Evolutionary conservation across 2,113 vertebrate genomes (phyloP).

Genomic region (Microcebus jonahi): DNA sequence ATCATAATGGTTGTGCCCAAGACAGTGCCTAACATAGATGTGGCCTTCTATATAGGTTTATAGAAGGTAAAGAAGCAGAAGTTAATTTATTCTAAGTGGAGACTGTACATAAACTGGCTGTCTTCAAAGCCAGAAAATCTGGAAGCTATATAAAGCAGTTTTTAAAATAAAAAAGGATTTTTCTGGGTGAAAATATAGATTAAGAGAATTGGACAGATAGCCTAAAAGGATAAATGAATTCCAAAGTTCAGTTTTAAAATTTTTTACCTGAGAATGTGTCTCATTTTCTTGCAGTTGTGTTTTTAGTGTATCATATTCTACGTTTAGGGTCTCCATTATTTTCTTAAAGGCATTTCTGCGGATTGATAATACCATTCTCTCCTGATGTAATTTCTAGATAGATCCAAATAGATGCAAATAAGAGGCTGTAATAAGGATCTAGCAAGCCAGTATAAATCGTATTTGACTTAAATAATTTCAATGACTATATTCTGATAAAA

Average conservation of each 20-base stretch:
- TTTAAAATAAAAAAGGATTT: background rate
- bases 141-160: background rate
- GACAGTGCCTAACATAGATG: background rate
- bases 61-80: background rate
- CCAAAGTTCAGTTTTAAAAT: background rate
- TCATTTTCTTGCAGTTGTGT: constrained; percentile 94
- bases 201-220: background rate
- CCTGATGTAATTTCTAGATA: constrained; percentile 92
- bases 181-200: background rate
- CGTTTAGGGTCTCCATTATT: constrained; percentile 87
- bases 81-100: background rate
- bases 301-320: constrained; percentile 88
- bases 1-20: background rate
- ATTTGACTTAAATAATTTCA: constrained; percentile 56
- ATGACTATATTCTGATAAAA: constrained; percentile 12
- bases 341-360: constrained; percentile 87
- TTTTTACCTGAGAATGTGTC: constrained; percentile 93
- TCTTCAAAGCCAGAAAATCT: constrained; percentile 1
- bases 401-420: constrained; percentile 50
- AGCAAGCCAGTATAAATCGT: background rate
- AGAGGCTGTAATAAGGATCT: constrained; percentile 23
- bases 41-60: background rate
- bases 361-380: constrained; percentile 87
- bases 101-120: background rate
- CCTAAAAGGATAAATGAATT: background rate